Evolutionary conservation across 1,140 invertebrate species (phyloP).

Genomic region (Andrena cerasifolii): DNA sequence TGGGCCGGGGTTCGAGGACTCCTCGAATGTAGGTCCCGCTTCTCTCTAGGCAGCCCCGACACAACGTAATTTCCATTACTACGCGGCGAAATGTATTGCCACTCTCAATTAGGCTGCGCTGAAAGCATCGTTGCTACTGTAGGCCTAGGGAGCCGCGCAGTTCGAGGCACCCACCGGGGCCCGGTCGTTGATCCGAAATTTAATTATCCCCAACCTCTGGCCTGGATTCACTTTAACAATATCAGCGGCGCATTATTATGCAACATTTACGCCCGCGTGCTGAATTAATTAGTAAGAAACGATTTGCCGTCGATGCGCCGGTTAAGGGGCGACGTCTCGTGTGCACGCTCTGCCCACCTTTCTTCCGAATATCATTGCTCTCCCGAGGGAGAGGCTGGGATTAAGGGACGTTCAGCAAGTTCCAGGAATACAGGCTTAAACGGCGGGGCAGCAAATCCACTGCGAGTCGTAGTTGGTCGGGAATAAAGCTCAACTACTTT

Average conservation of each 20-base stretch:
- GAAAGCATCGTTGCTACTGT: slow-evolving; percentile 38
- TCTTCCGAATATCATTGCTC: too few relatives aligned
- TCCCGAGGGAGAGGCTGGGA: not conserved
- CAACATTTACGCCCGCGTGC: slow-evolving; percentile 16
- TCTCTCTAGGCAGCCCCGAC: not conserved
- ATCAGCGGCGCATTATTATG: slow-evolving; percentile 13
- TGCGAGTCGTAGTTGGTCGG: too few relatives aligned
- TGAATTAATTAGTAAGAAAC: slow-evolving; percentile 38
- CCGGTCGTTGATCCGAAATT: slow-evolving; percentile 36
- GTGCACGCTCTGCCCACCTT: too few relatives aligned
- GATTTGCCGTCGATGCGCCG: slow-evolving; percentile 1
- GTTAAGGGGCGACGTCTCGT: not conserved
- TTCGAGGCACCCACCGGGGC: not conserved
- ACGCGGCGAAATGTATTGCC: slow-evolving; percentile 24
- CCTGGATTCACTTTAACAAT: slow-evolving; percentile 16
- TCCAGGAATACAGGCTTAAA: not conserved
- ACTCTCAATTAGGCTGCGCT: slow-evolving; percentile 13
- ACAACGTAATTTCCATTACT: slow-evolving; percentile 37
- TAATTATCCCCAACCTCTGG: slow-evolving; percentile 11
- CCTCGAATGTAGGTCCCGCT: slow-evolving; percentile 4
- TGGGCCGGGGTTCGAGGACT: not conserved
- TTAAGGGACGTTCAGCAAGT: not conserved
- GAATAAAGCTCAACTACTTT: too few relatives aligned
- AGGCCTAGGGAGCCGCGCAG: slow-evolving; percentile 15
- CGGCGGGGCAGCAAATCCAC: too few relatives aligned